Conservation (phyloP, 1,140 invertebrate species). For the Euglossa dilemma region DNA sequence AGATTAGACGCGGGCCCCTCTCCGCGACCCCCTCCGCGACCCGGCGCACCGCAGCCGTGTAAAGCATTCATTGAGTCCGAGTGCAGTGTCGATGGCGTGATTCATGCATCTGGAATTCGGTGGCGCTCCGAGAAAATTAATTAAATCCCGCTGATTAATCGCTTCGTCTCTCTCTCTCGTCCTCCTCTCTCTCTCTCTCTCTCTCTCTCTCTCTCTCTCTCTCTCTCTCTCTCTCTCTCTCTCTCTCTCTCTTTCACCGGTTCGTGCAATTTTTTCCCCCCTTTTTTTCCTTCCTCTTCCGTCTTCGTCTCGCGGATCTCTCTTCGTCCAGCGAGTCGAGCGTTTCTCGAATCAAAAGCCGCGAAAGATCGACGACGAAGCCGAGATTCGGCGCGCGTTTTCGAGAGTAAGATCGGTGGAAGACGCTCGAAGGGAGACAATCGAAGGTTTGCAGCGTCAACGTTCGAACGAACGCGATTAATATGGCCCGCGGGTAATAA, state of each 20-base stretch:
- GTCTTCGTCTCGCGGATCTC: too few species aligned
- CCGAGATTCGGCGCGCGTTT: too few species aligned
- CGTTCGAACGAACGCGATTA: slow-evolving; percentile 20
- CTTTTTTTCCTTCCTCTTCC: neutral
- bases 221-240: neutral
- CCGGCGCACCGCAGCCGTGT: neutral
- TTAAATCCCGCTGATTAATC: slow-evolving; percentile 19
- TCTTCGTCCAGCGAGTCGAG: too few species aligned
- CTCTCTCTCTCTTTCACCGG: too few species aligned
- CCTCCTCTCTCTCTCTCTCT: too few species aligned
- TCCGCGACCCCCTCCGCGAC: accelerated
- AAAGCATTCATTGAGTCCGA: slow-evolving; percentile 36
- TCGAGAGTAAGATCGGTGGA: too few species aligned
- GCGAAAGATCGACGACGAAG: too few species aligned
- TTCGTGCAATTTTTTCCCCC: accelerated
- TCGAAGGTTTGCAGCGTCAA: neutral
- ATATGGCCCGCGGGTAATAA: slow-evolving; percentile 37
- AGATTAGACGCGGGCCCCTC: slow-evolving; percentile 36
- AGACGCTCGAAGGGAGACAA: neutral
- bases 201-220: too few species aligned
- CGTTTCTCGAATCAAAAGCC: too few species aligned
- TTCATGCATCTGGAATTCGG: slow-evolving; percentile 46
- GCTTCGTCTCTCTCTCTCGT: neutral
- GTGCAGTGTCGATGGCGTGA: slow-evolving; percentile 31
- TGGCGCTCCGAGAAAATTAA: slow-evolving; percentile 49